Base-by-base conservation (phyloP, 2,113 vertebrate species). In the Colius striatus region DNA sequence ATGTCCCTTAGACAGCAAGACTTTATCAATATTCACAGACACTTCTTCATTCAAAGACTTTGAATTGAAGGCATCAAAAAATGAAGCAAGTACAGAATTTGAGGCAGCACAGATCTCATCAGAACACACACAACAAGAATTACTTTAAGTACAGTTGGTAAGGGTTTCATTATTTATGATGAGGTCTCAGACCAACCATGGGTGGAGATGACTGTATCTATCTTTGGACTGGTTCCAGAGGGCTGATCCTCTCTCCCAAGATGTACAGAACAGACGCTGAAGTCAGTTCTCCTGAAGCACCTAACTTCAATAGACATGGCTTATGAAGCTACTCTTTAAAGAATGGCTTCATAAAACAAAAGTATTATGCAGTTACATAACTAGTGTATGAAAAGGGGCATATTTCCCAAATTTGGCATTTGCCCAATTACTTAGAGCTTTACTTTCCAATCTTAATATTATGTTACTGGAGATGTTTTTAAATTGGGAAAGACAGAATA, bases 301-400 rank as follows among this genome's bases (percentile, higher is more conserved):
- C 5, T 19, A 76, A 19, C 13, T 26, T 22, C 34, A 43, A 6
- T 1, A 45, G 8, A 4, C 5, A 2, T 1, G 0, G 15, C 3
- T 58, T 38, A 41, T 41, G 38, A 41, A 41, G 38, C 38, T 41
- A 41, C 38, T 41, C 38, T 41, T 41, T 41, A 41, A 74, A 67
- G 26, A 63, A 23, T 7, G 66, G 29, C 32, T 77, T 43, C 38
- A 26, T 14, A 5, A 1, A 29, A 53, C 12, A 21, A 34, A 29
- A 76, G 6, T 0, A 13, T 3, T 20, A 38, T 2, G 2, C 12
- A 48, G 9, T 53, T 65, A 27, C 3, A 2, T 5, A 78, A 62
- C 16, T 50, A 34, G 13, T 3, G 10, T 6, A 47, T 17, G 17
- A 58, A 51, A 61, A 72, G 6, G 14, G 21, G 45, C 26, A 1